Evolutionary conservation across 2,113 vertebrate species (phyloP), one percentile per base, ranked within the genome.

Genomic region (Erythrocercus mccallii): DNA sequence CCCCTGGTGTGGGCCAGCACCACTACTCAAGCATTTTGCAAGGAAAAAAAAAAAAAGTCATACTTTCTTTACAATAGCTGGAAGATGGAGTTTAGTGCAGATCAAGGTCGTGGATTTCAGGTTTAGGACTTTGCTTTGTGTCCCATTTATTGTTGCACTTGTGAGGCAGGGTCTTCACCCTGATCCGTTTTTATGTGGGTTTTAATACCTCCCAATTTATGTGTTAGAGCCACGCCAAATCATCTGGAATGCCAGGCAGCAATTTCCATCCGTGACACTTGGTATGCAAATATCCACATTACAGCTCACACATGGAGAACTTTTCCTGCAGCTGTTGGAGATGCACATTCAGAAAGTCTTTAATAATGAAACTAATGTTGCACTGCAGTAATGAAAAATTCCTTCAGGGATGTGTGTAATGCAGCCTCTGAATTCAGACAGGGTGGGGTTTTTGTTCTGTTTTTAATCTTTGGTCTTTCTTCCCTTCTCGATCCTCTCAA

Each of bases 231-330:
- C 85, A n/a, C 4, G 11, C 33, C 66, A 90, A 88, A 83, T 38
- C 17, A 35, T 62, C 47, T 56, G 19, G 8, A 78, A 70, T 48
- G 84, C 86, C 57, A 94, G 37, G 83, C 81, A 78, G 72, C 22
- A 42, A 77, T 91, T 81, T 90, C 61, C 48, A 62, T 13, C 74
- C 54, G 2, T 81, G 83, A 80, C 50, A 62, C 50, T 86, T 25
- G 60, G 60, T 73, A 82, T 76, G 78, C 68, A 96, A 79, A 62
- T 44, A 72, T 37, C 79, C 33, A 91, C 78, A 53, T 86, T 86
- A 82, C 62, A 96, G 68, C 37, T 91, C 77, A 80, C 62, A 93
- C 94, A 90, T 28, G 64, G 92, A 97, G 86, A 91, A 95, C 86
- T 87, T 88, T 79, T 92, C 89, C 93, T 86, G 81, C 88, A 96